Evolutionary conservation across 2,797 vertebrate species (phyloP).

Genomic region (Crypturellus tataupa): DNA sequence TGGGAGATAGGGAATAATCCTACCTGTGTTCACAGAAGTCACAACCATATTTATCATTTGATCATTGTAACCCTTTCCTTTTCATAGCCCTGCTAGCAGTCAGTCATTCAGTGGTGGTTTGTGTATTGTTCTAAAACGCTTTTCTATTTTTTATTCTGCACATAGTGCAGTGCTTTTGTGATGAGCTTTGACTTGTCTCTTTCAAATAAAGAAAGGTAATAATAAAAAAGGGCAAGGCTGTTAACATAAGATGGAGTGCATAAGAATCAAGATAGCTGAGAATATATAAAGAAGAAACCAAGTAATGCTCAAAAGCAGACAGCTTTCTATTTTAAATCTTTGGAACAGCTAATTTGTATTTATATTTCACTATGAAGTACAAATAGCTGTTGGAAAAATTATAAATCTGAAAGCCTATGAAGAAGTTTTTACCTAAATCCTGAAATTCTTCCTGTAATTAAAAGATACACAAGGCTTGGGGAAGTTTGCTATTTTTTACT

Average conservation of each 20-base stretch:
- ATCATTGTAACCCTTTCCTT: not conserved
- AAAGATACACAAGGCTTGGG: not conserved
- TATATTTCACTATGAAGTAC: not conserved
- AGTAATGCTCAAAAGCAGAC: not conserved
- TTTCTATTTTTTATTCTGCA: not conserved
- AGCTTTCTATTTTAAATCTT: not conserved
- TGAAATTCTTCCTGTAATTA: not conserved
- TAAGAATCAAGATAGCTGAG: not conserved
- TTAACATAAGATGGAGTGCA: not conserved
- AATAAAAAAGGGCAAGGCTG: not conserved
- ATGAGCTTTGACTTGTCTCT: not conserved
- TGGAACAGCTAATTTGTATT: not conserved
- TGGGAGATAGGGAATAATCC: not conserved
- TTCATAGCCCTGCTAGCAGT: not conserved
- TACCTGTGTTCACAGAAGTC: too few relatives aligned
- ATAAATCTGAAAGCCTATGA: not conserved
- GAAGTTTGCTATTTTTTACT: not conserved
- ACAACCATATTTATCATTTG: not conserved
- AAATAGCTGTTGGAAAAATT: slow-evolving; percentile 9
- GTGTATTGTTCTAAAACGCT: not conserved
- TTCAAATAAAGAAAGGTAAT: not conserved
- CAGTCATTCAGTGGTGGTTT: not conserved
- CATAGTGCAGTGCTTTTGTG: not conserved
- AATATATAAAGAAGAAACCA: not conserved
- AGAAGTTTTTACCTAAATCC: not conserved